Base-by-base conservation (phyloP, 35 echinoderm and acorn worm species). In the Acanthaster planci region DNA sequence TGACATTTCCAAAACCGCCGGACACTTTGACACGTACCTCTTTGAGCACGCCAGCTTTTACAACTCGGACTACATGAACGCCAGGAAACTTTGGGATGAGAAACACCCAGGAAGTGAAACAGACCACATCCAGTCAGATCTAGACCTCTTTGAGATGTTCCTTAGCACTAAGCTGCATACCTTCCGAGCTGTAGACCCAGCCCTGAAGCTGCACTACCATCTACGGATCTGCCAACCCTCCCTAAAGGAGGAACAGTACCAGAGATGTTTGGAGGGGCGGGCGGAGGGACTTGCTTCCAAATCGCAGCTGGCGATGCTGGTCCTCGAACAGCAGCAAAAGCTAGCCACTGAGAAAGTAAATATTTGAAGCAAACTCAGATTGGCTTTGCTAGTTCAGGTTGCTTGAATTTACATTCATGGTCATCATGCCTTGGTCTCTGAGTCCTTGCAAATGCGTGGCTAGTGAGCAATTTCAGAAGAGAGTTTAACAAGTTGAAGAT, bases 141-240 rank as follows among this genome's bases (percentile, higher is more conserved):
- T 90, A 15, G 96, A 99, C 59, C 82, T 99, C n/a, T 99, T 99
- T 76, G 92, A 99, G 26, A 99, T 97, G 96, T 99, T 99, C 26
- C 86, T 99, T 10, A 85, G 91, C 51, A 77, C 87, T 29, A 94
- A 99, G 44, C 54, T 99, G 30, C 92, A 94, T 58, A 92, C 91
- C 36, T 91, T 94, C 67, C 72, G 95, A 76, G 96, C 96, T 47
- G 96, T 99, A 18, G 96, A 99, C 76, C 96, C 96, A 52, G 88
- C 96, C 29, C 83, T 99, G 38, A 94, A 94, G 51, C 92, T 94
- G 37, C 88, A 84, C 38, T 99, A 90, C 44, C 93, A 89, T 52
- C 84, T 90, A 64, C 53, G 91, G 31, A 80, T 87, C 21, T 99
- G 96, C 40, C 85, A 89, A 37, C 96, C 96, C 44, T 91, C 88